phyloP scores from a whole-genome alignment of 92 coral and sea anemone genomes.

The Zoanthus sansibaricus region DNA sequence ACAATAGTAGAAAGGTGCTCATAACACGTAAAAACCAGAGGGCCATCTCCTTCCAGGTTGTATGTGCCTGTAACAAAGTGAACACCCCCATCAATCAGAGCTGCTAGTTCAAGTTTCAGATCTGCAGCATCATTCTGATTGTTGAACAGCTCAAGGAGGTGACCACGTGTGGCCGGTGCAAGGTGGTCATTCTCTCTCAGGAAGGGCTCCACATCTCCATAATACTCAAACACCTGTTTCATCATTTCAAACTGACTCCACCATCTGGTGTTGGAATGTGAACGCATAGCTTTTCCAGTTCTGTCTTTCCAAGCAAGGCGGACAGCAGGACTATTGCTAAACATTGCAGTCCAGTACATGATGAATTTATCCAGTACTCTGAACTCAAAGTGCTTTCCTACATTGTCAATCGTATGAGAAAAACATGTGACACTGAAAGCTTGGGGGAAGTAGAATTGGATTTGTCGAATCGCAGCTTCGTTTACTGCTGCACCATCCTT shows the following conservation, averaged over 20 bases:
- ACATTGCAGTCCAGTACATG: constrained; percentile 25
- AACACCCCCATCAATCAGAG: constrained; percentile 32
- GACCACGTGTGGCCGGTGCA: constrained; percentile 28
- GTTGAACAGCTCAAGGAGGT: constrained; percentile 31
- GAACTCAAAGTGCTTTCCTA: constrained; percentile 27
- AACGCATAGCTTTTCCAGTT: constrained; percentile 24
- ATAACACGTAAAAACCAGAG: constrained; percentile 29
- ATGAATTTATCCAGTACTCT: constrained; percentile 15
- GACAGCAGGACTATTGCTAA: constrained; percentile 30
- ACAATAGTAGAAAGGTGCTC: constrained; percentile 34
- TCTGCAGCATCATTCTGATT: constrained; percentile 33
- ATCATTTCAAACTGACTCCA: constrained; percentile 22
- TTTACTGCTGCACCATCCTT: constrained; percentile 49
- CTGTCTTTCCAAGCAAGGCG: constrained; percentile 28
- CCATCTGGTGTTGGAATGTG: constrained; percentile 32
- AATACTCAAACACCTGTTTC: constrained; percentile 28
- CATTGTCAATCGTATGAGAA: background rate
- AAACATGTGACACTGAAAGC: constrained; percentile 30
- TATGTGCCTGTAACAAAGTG: constrained; percentile 35
- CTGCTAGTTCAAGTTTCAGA: constrained; percentile 26
- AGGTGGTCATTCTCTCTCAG: constrained; percentile 36
- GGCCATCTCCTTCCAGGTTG: constrained; percentile 34
- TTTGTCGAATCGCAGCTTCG: constrained; percentile 30
- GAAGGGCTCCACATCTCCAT: constrained; percentile 35
- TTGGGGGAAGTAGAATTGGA: constrained; percentile 19